Evolutionary conservation across 2,797 vertebrate genomes (phyloP).

Genomic region (Siniperca scherzeri): DNA sequence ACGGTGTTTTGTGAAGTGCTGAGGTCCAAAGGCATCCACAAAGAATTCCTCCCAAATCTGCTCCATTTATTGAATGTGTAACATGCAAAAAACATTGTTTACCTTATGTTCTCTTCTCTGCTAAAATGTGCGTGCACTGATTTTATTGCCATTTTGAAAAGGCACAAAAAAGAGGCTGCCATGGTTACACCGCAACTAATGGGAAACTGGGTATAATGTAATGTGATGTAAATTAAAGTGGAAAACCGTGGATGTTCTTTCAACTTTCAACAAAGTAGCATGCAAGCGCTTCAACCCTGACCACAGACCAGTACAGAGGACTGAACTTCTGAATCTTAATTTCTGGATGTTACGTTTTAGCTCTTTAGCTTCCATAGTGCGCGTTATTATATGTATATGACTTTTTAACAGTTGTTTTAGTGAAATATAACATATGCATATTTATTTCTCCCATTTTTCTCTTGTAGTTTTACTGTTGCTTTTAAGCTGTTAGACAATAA

Average conservation of each 20-base stretch:
- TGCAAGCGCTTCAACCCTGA: conserved; percentile 11
- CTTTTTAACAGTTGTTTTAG: not conserved
- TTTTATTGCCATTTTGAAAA: conserved; percentile 32
- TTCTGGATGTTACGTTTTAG: not conserved
- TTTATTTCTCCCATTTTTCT: not conserved
- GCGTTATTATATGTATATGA: not conserved
- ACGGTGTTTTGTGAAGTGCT: not conserved
- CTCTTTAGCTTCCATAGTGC: not conserved
- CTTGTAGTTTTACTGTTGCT: not conserved
- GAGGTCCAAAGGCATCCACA: conserved; percentile 1
- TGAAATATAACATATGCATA: not conserved
- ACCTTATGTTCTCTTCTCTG: not conserved
- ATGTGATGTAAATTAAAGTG: conserved; percentile 64
- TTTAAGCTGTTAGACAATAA: not conserved
- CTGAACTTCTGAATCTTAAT: not conserved
- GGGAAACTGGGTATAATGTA: conserved; percentile 34
- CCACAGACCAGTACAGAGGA: not conserved
- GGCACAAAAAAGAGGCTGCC: conserved; percentile 53
- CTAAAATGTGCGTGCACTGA: not conserved
- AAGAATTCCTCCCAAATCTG: conserved; percentile 3
- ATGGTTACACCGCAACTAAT: conserved; percentile 60
- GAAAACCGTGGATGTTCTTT: conserved; percentile 62
- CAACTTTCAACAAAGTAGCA: conserved; percentile 50
- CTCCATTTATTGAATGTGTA: not conserved
- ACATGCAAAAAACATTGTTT: conserved; percentile 6